phyloP scores from a whole-genome alignment of 2,797 vertebrate genomes.

The Melopsittacus undulatus region DNA sequence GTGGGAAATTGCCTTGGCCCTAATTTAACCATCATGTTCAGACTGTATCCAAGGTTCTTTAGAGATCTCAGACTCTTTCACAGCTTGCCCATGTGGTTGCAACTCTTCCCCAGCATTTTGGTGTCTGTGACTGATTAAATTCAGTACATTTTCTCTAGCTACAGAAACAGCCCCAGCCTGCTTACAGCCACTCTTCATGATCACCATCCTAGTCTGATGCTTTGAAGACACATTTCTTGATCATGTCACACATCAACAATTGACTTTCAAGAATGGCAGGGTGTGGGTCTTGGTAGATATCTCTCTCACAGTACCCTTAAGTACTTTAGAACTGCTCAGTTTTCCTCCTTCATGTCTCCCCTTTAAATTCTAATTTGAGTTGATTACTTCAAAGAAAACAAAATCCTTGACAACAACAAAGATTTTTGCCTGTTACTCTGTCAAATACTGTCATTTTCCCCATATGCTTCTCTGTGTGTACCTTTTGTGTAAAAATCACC shows the following conservation, averaged over 20 bases:
- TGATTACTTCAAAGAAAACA: not conserved
- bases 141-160: not conserved
- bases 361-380: not conserved
- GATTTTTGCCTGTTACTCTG: not conserved
- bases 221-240: not conserved
- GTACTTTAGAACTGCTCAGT: not conserved
- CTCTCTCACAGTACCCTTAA: not conserved
- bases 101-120: not conserved
- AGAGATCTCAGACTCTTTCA: not conserved
- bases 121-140: not conserved
- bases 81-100: rapidly evolving
- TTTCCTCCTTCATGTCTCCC: not conserved
- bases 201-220: not conserved
- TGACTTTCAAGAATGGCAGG: not conserved
- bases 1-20: not conserved
- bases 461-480: not conserved
- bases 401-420: not conserved
- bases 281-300: not conserved
- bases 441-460: not conserved
- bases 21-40: not conserved
- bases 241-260: not conserved
- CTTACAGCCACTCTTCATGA: rapidly evolving
- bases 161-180: not conserved
- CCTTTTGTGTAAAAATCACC: not conserved
- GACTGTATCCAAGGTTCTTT: not conserved